Base-by-base conservation (phyloP, 2,113 vertebrate genomes). In the Hydrolagus affinis region DNA sequence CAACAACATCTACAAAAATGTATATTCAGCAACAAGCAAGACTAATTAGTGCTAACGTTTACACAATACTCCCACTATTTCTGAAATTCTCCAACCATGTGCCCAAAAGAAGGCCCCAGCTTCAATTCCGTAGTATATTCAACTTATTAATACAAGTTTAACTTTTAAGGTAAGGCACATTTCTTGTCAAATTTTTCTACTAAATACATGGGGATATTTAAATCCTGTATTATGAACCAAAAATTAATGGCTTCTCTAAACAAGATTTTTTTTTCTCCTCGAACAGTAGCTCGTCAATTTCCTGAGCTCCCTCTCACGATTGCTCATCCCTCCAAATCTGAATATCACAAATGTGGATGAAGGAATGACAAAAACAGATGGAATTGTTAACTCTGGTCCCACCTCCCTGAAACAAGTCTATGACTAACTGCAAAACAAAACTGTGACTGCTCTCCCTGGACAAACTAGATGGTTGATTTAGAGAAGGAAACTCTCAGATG, bases 401-500 rank as follows among this genome's bases (percentile, higher is more conserved):
- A 92, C 91, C 93, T 94, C 95, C 93, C 93, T 90, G 91, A 95
- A 89, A 95, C 92, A 94, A 66, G 92, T 95, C 94, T 93, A 91
- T 90, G 93, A 92, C 91, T 92, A 93, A 93, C 90, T 90, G 87
- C 76, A 93, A 90, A 94, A 89, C 90, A 87, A 10, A 83, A 83
- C 78, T 83, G 59, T 60, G 21, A 75, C 2, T 44, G 73, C 57
- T 80, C 59, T 88, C 86, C 85, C 89, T 90, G 89, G 87, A 88
- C 78, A 21, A 88, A 90, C 92, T 93, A 99, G 89, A 99, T 99
- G 85, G 97, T 97, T 87, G 97, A 99, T 92, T 99, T 99, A 57
- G 97, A 99, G 91, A 99, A 99, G 87, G 97, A 99, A 87, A 99
- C 97, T 90, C 97, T 94, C 92, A 99, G 95, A 92, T 99, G 97